Evolutionary conservation across 2,113 vertebrate genomes (phyloP), one percentile per base, ranked within the genome.

Genomic region (Halcyon malimbica): DNA sequence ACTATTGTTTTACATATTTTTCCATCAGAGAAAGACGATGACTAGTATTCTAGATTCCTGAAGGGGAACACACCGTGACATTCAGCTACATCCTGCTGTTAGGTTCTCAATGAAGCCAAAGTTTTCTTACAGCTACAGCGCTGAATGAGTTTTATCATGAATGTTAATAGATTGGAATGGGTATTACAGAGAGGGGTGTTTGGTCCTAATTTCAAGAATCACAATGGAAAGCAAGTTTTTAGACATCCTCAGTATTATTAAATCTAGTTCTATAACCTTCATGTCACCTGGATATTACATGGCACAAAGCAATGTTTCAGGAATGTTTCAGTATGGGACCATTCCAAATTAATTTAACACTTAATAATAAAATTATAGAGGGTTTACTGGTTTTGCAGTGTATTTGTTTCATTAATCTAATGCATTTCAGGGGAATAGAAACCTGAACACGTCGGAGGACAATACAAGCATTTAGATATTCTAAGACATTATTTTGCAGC

Each of bases 51-150:
- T 23, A 39, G 60, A 17, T 75, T 69, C 50, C 81, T 39, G 46
- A 46, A 90, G 48, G 21, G 39, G 21, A 89, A 35, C 11, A 53
- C 0, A 0, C 5, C 4, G 3, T 31, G 65, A 23, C 42, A 48
- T 13, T 13, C 1, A 3, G 21, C 31, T 69, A 44, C 33, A 48
- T 41, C 26, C 35, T 35, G 33, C 25, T 10, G 68, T 68, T 8
- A 25, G 29, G 25, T 51, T 76, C 53, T 31, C 82, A 85, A 2
- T 13, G 26, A 59, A 82, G 39, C 37, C n/a, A 10, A 63, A 46
- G 21, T 29, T 63, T 67, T n/a, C 39, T 54, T 60, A 18, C n/a
- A 56, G 29, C 68, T 65, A 48, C 24, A 86, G 21, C 44, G 42
- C 6, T 11, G 53, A 48, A 73, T 13, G 29, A 56, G 26, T 76